phyloP scores from a whole-genome alignment of 2,888 invertebrate genomes.

The Cataglyphis albicans region DNA sequence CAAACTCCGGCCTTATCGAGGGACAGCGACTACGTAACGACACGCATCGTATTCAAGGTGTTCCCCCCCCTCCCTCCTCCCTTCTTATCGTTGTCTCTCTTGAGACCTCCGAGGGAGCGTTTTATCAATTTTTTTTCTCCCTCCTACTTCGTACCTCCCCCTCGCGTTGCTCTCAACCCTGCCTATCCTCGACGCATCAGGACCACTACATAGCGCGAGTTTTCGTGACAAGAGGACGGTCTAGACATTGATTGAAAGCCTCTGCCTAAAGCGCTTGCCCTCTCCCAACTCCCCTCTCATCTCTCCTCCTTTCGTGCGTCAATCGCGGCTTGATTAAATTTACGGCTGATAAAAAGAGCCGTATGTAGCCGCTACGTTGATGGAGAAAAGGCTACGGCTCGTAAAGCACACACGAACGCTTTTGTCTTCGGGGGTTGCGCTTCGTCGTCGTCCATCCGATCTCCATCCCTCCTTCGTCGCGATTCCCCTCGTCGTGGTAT shows the following conservation, averaged over 20 bases:
- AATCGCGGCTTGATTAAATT: slow-evolving; percentile 77
- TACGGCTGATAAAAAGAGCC: slow-evolving; percentile 68
- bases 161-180: not conserved
- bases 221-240: slow-evolving; percentile 78
- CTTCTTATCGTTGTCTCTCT: slow-evolving; percentile 69
- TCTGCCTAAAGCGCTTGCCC: slow-evolving; percentile 60
- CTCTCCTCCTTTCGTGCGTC: slow-evolving; percentile 65
- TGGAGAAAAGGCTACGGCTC: slow-evolving; percentile 54
- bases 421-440: slow-evolving; percentile 40
- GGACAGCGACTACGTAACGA: slow-evolving; percentile 58
- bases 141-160: slow-evolving; percentile 33
- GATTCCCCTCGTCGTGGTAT: slow-evolving; percentile 13
- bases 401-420: slow-evolving; percentile 61
- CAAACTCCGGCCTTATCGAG: slow-evolving; percentile 66
- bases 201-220: slow-evolving; percentile 56
- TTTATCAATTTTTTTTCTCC: slow-evolving; percentile 81
- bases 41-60: slow-evolving; percentile 44
- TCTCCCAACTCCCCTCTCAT: not conserved
- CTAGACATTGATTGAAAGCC: slow-evolving; percentile 82
- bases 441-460: slow-evolving; percentile 37
- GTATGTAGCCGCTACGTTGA: slow-evolving; percentile 42
- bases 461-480: not conserved
- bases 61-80: not conserved
- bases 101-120: slow-evolving; percentile 71
- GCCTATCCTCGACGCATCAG: slow-evolving; percentile 33